Base-by-base conservation (phyloP, 2,888 invertebrate species). In the Lordiphosa andalusiaca region DNA sequence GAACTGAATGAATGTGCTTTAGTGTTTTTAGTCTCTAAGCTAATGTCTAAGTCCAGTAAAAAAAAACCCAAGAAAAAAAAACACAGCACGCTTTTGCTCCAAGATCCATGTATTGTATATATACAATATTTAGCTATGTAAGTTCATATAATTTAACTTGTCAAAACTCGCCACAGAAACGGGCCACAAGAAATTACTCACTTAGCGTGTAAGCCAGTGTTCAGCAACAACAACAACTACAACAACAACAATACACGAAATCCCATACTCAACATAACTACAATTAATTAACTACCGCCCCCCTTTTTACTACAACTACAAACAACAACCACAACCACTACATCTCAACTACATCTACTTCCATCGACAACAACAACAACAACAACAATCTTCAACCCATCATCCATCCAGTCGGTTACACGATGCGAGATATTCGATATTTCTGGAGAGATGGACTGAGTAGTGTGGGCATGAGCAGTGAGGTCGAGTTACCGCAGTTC, bases 391-490 rank as follows among this genome's bases (percentile, higher is more conserved):
- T 48, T 30, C 39, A 40, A 25, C 39, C 10, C 30, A 30, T 30
- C 30, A 30, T 30, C 30, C 30, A 30, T 40, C 50, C 82, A 96
- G 96, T 96, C 94, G 96, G 96, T 93, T 96, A 96, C 94, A 96
- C 96, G 93, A 96, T 96, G 96, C 95, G 95, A 93, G 96, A 96
- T 94, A 96, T 97, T 93, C 95, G 95, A 91, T 97, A 97, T 93
- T 95, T 95, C 93, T 98, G 97, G 97, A 95, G 95, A 92, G 94
- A 95, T 92, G 96, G 96, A 90, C 93, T 93, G 91, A 93, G 94
- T 91, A 96, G 97, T 92, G 96, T 98, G 91, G 96, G 96, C 91
- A 96, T 97, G 93, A 95, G 95, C 93, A 94, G 93, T 91, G 96
- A 96, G 91, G 96, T 97, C 92, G 95, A 96, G 93, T 94, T 98